Base-by-base conservation (phyloP, 2,888 invertebrate species). In the Machimus atricapillus region DNA sequence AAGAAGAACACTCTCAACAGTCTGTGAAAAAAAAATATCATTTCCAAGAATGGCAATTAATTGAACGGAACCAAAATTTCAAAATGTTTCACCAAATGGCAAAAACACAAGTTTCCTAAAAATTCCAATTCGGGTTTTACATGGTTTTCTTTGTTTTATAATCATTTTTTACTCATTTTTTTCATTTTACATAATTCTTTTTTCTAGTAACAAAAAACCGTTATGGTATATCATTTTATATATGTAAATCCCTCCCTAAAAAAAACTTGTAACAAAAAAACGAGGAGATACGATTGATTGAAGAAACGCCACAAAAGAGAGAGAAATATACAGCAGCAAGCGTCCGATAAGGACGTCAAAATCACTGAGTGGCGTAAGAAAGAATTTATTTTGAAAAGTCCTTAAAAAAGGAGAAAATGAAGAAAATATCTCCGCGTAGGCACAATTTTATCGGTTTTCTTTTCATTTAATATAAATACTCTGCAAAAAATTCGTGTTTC, bases 71-170 rank as follows among this genome's bases (percentile, higher is more conserved):
- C 14, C 1, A 37, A 78, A 19, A 19, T 23, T 19, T 14, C 31
- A 74, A 12, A 31, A 78, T 43, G 9, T 0, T 8, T 27, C 16
- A 56, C n/a, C 12, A 31, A 31, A 81, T 43, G n/a, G 31, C 23
- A 56, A 52, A 9, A 82, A 82, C 8, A n/a, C 14, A 23, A 58
- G 14, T 19, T 76, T 4, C 76, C 16, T 37, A 76, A 58, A 82
- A 82, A 82, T 82, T 82, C 82, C 82, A 82, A 82, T 82, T 82
- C 82, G 82, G 82, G 9, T 82, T 82, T 82, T 82, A 82, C 82
- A 66, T 81, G 37, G 31, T 16, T 82, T 82, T 58, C 27, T 52
- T 31, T 27, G 52, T 79, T 82, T 82, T 58, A 52, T 56, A 81
- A 66, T 66, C 9, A 23, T 66, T 58, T 58, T 56, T 58, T 58